Evolutionary conservation across 2,888 invertebrate genomes (phyloP).

Genomic region (Ormyrus thymus): DNA sequence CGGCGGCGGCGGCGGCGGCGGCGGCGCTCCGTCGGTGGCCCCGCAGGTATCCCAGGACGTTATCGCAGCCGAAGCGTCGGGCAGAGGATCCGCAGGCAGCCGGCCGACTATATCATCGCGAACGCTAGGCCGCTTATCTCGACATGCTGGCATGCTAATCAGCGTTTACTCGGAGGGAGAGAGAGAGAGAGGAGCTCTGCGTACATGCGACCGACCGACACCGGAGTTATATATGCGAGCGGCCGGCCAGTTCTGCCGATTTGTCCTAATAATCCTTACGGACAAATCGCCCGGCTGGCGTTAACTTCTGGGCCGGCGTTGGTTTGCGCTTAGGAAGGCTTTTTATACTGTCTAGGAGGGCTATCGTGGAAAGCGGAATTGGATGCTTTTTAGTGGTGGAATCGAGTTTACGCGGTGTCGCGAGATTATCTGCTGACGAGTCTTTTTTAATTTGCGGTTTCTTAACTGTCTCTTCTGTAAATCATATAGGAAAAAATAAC

Average conservation of each 20-base stretch:
- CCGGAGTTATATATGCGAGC: constrained; percentile 52
- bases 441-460: too few relatives aligned
- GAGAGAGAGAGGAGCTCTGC: constrained; percentile 40
- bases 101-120: constrained; percentile 56
- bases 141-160: constrained; percentile 71
- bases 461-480: too few relatives aligned
- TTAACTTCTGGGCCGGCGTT: constrained; percentile 61
- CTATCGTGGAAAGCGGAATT: too few relatives aligned
- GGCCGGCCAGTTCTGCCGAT: constrained; percentile 57
- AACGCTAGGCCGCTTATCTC: constrained; percentile 72
- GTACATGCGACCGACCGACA: neutral
- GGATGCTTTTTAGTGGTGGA: too few relatives aligned
- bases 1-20: neutral
- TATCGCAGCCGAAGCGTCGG: constrained; percentile 47
- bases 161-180: constrained; percentile 58
- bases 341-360: too few relatives aligned
- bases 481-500: too few relatives aligned
- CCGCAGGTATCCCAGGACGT: constrained; percentile 50
- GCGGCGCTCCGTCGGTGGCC: neutral
- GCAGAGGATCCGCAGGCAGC: constrained; percentile 26
- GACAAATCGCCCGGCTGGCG: constrained; percentile 66
- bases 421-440: too few relatives aligned
- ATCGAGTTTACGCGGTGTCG: too few relatives aligned
- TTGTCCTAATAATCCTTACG: constrained; percentile 70
- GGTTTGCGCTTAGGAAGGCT: too few relatives aligned